Base-by-base conservation (phyloP, 1,140 invertebrate species). In the Gonioctena quinquepunctata region DNA sequence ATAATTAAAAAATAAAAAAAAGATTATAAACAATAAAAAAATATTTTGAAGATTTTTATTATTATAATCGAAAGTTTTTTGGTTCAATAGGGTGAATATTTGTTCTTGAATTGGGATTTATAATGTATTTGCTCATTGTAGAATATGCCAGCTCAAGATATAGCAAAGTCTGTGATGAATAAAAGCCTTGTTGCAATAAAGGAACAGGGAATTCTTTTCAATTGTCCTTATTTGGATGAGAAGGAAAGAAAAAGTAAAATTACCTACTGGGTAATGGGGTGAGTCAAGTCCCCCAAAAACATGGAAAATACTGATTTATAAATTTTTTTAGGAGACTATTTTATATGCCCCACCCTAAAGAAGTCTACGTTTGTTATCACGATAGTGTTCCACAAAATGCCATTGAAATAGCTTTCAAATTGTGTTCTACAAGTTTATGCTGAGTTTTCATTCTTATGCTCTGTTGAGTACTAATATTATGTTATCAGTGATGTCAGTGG, bases 341-440 rank as follows among this genome's bases (percentile, higher is more conserved):
- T 77, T 89, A 88, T 66, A 87, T 87, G 56, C 92, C 92, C 0
- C 87, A 91, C 75, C 86, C 89, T 7, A 87, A 89, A 76, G 92
- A 94, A 81, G 83, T 94, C 0, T 95, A 94, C 77, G 86, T 94
- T 25, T 94, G 93, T 82, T 93, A 93, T 80, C 87, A 92, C 69
- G 92, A 94, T 69, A 88, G 88, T 49, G 86, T 91, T 5, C 91
- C 92, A 0, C 92, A 94, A 81, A 94, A 94, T 85, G 85, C 94
- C 64, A 88, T 93, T 5, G 93, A 94, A 86, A 87, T 94, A 78
- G 92, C 92, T 11, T 94, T 93, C 80, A 87, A 91, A 70, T 83
- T 94, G 3, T 54, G 52, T n/a, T 42, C 33, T 42, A 42, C 33
- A 13, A 42, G 33, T 42, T 42, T 42, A 42, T 42, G 33, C 4